Conservation (phyloP, 2,113 vertebrate species). For the Sisor rabdophorus region DNA sequence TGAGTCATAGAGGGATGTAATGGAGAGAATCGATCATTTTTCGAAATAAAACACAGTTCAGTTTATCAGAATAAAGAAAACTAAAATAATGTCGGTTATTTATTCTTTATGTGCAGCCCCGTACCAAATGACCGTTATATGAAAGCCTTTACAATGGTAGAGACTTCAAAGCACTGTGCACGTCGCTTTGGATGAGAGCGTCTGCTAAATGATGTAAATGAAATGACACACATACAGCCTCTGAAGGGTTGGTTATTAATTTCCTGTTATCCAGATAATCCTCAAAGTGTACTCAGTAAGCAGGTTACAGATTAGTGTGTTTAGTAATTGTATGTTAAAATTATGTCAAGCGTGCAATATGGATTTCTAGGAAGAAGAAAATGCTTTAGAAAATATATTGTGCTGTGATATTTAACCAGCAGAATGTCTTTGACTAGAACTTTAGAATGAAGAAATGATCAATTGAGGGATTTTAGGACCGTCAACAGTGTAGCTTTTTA, state of each 20-base stretch:
- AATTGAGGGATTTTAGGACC: constrained; percentile 14
- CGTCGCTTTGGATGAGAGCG: too few species aligned
- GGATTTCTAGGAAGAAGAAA: neutral
- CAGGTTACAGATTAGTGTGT: constrained; percentile 4
- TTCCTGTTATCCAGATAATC: neutral
- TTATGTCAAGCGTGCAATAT: neutral
- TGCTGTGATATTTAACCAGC: neutral
- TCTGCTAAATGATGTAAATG: too few species aligned
- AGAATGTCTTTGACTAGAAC: neutral
- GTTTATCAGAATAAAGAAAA: too few species aligned
- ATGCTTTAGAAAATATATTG: neutral
- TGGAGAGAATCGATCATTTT: too few species aligned
- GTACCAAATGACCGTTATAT: too few species aligned
- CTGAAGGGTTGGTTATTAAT: constrained; percentile 1
- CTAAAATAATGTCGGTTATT: too few species aligned
- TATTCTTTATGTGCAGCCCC: too few species aligned
- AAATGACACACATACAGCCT: too few species aligned
- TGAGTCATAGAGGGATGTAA: too few species aligned
- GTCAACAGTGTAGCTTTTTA: neutral
- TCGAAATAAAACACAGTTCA: too few species aligned
- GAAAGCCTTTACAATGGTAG: neutral
- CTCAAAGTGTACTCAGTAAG: constrained; percentile 1
- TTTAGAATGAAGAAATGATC: constrained; percentile 10
- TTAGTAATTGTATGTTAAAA: constrained; percentile 2
- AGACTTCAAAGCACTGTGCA: too few species aligned